These are phyloP conservation scores for Casuarius casuarius DNA, from an alignment of 2,113 vertebrate species.

Conservation along the genomic window DNA sequence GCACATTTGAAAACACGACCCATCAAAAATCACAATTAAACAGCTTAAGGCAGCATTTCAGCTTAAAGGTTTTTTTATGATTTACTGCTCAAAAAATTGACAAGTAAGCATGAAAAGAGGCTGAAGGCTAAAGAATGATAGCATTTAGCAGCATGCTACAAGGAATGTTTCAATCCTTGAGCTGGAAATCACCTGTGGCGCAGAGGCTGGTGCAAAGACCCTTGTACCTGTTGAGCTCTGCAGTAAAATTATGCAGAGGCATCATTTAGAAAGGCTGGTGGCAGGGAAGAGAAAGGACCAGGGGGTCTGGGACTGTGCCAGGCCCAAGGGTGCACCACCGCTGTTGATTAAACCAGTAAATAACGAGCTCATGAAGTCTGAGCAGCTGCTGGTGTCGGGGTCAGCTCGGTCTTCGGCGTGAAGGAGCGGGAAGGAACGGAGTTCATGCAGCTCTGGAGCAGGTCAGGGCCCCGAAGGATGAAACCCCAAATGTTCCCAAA, in stretches of 20 bases:
- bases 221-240: neutral
- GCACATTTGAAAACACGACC: neutral
- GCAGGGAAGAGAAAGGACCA: neutral
- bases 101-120: constrained; percentile 23
- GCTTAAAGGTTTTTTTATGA: neutral
- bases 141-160: neutral
- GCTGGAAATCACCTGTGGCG: accelerated
- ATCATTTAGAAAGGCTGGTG: neutral
- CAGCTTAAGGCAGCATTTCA: constrained; percentile 15
- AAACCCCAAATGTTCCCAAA: neutral
- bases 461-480: neutral
- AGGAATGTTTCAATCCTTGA: neutral
- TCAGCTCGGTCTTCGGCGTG: neutral
- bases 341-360: constrained; percentile 1
- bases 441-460: neutral
- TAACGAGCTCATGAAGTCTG: constrained; percentile 14
- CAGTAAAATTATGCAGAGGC: neutral
- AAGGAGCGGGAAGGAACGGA: neutral
- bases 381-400: constrained; percentile 35
- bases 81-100: constrained; percentile 13
- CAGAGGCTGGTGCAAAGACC: neutral
- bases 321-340: neutral
- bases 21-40: constrained; percentile 48
- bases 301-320: neutral
- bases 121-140: constrained; percentile 45